Percentiles rank a stretch among this genome's conserved stretches.
Evolutionary conservation across 2,888 invertebrate genomes (phyloP).

Genomic region (Melikaiella ostensackeni): DNA sequence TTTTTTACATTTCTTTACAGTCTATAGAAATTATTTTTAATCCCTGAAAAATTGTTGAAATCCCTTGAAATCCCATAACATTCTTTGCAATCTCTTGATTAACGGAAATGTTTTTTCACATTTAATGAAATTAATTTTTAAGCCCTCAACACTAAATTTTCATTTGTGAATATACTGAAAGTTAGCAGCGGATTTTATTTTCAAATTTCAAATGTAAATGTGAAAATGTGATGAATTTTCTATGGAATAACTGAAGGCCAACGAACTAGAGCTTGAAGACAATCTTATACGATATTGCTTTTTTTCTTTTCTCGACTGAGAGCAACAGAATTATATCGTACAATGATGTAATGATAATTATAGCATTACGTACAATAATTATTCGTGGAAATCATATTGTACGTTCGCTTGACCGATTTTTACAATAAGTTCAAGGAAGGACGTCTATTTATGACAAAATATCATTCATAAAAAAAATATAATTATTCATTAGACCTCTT

Average conservation of each 20-base stretch:
- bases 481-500: background rate
- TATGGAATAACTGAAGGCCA: background rate
- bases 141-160: too few species aligned
- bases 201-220: too few species aligned
- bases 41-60: too few species aligned
- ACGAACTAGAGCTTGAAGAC: background rate
- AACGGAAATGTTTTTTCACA: too few species aligned
- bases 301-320: background rate
- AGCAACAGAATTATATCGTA: background rate
- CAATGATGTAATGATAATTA: background rate
- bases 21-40: too few species aligned
- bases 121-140: too few species aligned
- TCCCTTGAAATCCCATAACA: too few species aligned
- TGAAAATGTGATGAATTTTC: background rate
- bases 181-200: too few species aligned
- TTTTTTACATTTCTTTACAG: too few species aligned
- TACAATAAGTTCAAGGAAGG: slow-evolving; percentile 4
- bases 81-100: too few species aligned
- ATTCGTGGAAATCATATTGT: slow-evolving; percentile 13
- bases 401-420: slow-evolving; percentile 27
- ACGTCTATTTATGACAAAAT: background rate
- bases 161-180: too few species aligned
- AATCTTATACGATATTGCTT: background rate
- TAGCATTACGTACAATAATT: background rate
- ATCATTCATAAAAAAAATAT: background rate